phyloP scores from a whole-genome alignment of 2,113 vertebrate species.

The Lucifuga dentata region DNA sequence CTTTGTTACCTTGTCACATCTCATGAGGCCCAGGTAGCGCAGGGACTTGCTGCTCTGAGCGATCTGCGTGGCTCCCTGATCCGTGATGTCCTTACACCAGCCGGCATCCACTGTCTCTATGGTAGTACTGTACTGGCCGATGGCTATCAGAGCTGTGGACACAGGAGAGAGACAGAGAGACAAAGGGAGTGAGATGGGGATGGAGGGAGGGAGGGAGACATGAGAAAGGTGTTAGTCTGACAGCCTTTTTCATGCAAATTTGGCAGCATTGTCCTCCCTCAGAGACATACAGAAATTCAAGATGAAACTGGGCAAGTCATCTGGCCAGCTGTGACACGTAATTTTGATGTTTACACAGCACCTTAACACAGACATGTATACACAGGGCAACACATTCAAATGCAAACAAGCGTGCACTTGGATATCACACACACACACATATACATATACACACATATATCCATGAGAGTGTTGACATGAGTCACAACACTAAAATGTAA shows the following conservation, averaged over 20 bases:
- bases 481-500: conserved; percentile 57
- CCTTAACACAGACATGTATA: conserved; percentile 22
- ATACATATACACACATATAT: conserved; percentile 24
- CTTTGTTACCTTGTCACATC: conserved; percentile 95
- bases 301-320: conserved; percentile 59
- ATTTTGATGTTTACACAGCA: conserved; percentile 65
- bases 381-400: neutral
- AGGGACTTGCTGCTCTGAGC: conserved; percentile 98
- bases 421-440: conserved; percentile 7
- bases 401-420: conserved; percentile 27
- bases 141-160: conserved; percentile 93
- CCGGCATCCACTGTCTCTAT: conserved; percentile 98
- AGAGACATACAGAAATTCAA: conserved; percentile 54
- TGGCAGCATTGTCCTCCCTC: conserved; percentile 49
- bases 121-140: conserved; percentile 94
- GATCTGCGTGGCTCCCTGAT: conserved; percentile 95
- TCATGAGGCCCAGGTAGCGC: conserved; percentile 96
- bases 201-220: conserved; percentile 34
- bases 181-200: neutral
- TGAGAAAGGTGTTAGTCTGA: conserved; percentile 76
- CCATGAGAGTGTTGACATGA: conserved; percentile 63
- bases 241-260: conserved; percentile 74
- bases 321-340: conserved; percentile 66
- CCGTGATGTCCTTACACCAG: conserved; percentile 99
- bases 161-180: conserved; percentile 25